Percentiles rank a stretch among this genome's conserved stretches.
Conservation (phyloP, 2,888 invertebrate genomes). For the Drosophila picticornis region DNA sequence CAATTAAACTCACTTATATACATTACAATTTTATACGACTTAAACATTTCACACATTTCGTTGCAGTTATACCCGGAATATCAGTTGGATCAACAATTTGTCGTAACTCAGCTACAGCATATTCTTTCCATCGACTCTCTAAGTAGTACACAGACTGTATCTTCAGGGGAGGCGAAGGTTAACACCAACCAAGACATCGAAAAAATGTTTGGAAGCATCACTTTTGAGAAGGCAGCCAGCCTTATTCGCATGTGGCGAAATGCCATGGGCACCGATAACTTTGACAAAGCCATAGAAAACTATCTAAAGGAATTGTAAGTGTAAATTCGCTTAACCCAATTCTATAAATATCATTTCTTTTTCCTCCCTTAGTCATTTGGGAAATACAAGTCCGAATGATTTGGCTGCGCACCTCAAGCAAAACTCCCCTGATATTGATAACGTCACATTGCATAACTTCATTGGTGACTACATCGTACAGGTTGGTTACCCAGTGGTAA, state of each 20-base stretch:
- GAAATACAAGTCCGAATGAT: constrained; percentile 85
- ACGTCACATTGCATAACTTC: constrained; percentile 79
- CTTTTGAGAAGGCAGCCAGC: constrained; percentile 89
- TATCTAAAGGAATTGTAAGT: constrained; percentile 86
- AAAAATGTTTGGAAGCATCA: constrained; percentile 87
- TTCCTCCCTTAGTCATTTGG: background rate
- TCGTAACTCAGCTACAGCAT: constrained; percentile 89
- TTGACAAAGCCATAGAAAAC: constrained; percentile 86
- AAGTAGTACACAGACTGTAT: constrained; percentile 87
- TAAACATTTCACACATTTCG: background rate
- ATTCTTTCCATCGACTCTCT: constrained; percentile 87
- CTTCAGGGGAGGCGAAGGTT: constrained; percentile 85
- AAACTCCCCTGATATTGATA: constrained; percentile 65
- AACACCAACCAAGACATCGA: constrained; percentile 87
- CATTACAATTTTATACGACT: background rate
- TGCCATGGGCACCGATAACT: constrained; percentile 86
- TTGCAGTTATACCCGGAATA: constrained; percentile 88
- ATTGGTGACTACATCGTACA: constrained; percentile 88
- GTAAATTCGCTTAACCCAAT: background rate
- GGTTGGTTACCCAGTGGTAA: constrained; percentile 88
- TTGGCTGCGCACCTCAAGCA: constrained; percentile 86
- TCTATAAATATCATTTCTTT: background rate
- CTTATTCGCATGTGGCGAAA: constrained; percentile 89
- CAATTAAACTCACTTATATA: background rate
- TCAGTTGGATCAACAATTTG: constrained; percentile 89